Conservation (phyloP, 53 echinoderm and acorn worm species). For the Pentamera pediparva region DNA sequence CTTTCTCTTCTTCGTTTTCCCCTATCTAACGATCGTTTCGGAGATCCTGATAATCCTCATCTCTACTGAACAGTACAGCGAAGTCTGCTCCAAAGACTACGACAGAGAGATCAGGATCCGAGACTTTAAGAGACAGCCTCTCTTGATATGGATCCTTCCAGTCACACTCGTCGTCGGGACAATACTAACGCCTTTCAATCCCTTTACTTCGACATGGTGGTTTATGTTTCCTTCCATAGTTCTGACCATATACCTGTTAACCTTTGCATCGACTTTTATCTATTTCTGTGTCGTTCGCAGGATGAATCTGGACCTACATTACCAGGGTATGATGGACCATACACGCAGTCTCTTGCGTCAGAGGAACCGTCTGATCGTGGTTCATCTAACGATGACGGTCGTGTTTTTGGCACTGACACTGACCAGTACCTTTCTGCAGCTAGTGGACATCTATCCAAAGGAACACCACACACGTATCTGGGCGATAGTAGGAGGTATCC, state of each 20-base stretch:
- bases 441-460: too few relatives aligned
- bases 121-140: not conserved
- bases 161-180: not conserved
- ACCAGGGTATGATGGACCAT: not conserved
- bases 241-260: not conserved
- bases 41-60: not conserved
- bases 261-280: not conserved
- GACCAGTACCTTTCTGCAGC: too few relatives aligned
- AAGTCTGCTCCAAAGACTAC: constrained; percentile 12
- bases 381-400: constrained; percentile 12
- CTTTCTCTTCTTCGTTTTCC: not conserved
- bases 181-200: not conserved
- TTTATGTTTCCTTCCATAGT: not conserved
- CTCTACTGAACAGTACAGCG: not conserved
- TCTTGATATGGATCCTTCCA: not conserved
- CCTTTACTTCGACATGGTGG: not conserved
- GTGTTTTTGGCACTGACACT: not conserved
- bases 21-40: not conserved
- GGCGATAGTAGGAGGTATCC: not conserved
- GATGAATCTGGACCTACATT: constrained; percentile 23
- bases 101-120: constrained; percentile 10
- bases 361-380: constrained; percentile 4
- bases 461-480: not conserved
- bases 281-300: not conserved
- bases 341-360: not conserved